These are phyloP conservation scores for Cephus rjabovi DNA, from an alignment of 2,888 invertebrate species.

Conservation along the genomic window DNA sequence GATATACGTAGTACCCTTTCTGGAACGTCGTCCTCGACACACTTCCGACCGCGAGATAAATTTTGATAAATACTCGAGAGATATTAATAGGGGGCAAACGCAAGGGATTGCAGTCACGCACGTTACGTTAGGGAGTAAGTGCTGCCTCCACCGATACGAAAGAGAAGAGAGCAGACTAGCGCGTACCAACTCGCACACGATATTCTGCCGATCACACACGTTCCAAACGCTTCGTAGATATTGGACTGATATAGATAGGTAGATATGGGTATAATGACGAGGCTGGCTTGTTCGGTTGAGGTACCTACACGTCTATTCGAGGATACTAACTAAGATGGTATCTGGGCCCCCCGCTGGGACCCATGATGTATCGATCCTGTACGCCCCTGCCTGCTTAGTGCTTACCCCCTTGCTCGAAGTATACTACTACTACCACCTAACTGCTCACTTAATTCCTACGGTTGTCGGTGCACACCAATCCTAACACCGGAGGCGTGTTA, in stretches of 20 bases:
- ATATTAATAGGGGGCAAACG: constrained; percentile 6
- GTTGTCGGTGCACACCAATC: constrained; percentile 28
- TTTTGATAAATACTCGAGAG: constrained; percentile 23
- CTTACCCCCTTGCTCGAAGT: constrained; percentile 14
- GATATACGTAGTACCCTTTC: neutral
- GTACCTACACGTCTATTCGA: constrained; percentile 52
- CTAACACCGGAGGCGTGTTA: constrained; percentile 27
- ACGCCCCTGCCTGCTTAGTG: constrained; percentile 50
- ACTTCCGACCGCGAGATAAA: constrained; percentile 22
- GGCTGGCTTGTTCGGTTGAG: constrained; percentile 37
- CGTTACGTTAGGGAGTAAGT: constrained; percentile 22
- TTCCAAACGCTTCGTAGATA: constrained; percentile 29
- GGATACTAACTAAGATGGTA: constrained; percentile 56
- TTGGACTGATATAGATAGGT: constrained; percentile 51
- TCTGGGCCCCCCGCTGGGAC: constrained; percentile 57
- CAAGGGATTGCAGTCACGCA: constrained; percentile 41
- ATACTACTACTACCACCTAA: constrained; percentile 25
- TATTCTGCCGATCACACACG: constrained; percentile 5
- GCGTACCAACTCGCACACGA: neutral
- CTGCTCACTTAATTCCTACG: constrained; percentile 28
- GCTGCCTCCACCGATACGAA: constrained; percentile 12
- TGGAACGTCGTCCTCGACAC: constrained; percentile 16
- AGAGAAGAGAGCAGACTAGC: constrained; percentile 6
- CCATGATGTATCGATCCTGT: constrained; percentile 64
- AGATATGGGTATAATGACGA: constrained; percentile 53